Percentiles rank a stretch among this genome's conserved stretches.
Conservation (phyloP, 2,797 vertebrate genomes). For the Sebastes melanostomus region DNA sequence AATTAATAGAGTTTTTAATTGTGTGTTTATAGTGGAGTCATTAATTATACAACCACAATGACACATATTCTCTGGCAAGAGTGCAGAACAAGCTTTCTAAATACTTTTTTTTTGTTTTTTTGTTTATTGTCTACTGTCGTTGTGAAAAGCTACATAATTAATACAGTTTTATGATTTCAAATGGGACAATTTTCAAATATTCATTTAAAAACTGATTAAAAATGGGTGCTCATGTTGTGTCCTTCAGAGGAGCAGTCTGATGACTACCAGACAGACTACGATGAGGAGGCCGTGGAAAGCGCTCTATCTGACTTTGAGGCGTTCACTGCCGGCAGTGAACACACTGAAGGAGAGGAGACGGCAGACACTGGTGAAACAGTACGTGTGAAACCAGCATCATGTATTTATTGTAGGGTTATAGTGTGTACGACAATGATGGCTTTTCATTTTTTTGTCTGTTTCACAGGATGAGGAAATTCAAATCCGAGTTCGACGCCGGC, state of each 20-base stretch:
- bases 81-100: not conserved
- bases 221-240: not conserved
- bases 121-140: not conserved
- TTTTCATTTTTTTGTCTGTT: not conserved
- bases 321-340: constrained; percentile 66
- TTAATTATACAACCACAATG: not conserved
- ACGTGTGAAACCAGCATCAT: constrained; percentile 2
- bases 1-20: not conserved
- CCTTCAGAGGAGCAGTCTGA: constrained; percentile 86
- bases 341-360: constrained; percentile 78
- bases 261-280: constrained; percentile 93
- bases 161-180: not conserved
- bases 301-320: constrained; percentile 78
- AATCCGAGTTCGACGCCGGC: not conserved
- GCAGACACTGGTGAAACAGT: constrained; percentile 85
- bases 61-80: not conserved
- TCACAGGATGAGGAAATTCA: constrained; percentile 75
- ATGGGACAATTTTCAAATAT: not conserved
- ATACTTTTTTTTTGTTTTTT: not conserved
- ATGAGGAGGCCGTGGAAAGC: constrained; percentile 86
- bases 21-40: not conserved
- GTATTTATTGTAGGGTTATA: not conserved
- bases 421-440: not conserved
- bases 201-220: not conserved
- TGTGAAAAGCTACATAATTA: not conserved